Evolutionary conservation across 2,113 vertebrate species (phyloP).

Genomic region (Mungos mungo): DNA sequence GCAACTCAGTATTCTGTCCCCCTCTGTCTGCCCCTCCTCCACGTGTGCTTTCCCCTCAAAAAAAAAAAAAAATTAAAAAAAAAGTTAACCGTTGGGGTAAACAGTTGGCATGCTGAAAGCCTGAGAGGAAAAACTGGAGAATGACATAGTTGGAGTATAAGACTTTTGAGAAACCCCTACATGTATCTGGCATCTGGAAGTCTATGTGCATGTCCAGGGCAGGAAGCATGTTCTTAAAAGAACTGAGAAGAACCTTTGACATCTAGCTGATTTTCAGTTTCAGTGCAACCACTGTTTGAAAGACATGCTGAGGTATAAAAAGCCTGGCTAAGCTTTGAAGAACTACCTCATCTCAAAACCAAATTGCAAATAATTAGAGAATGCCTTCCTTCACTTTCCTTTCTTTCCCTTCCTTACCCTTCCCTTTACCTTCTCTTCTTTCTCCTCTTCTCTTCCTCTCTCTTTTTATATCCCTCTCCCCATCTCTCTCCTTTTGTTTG

Average conservation of each 20-base stretch:
- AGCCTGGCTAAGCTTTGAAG: background rate
- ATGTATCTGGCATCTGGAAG: background rate
- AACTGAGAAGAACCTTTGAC: background rate
- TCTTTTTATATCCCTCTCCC: too few relatives aligned
- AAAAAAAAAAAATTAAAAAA: too few relatives aligned
- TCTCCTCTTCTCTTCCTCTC: background rate
- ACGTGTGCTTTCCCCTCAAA: too few relatives aligned
- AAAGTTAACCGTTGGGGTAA: too few relatives aligned
- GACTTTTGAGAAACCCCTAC: background rate
- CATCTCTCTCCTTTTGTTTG: background rate
- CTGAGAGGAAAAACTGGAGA: background rate
- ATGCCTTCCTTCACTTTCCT: background rate
- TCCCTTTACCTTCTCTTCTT: background rate
- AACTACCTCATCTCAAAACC: background rate
- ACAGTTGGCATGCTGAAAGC: background rate
- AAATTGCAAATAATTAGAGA: background rate
- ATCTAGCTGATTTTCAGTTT: background rate
- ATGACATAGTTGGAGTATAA: background rate
- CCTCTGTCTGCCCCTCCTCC: too few relatives aligned
- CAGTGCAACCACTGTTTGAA: background rate
- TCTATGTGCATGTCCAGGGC: background rate
- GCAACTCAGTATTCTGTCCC: too few relatives aligned
- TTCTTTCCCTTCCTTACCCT: background rate
- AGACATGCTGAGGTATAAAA: background rate
- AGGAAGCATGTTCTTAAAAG: background rate